Evolutionary conservation across 1,140 invertebrate species (phyloP), one percentile per base, ranked within the genome.

Genomic region (Drosophila athabasca): DNA sequence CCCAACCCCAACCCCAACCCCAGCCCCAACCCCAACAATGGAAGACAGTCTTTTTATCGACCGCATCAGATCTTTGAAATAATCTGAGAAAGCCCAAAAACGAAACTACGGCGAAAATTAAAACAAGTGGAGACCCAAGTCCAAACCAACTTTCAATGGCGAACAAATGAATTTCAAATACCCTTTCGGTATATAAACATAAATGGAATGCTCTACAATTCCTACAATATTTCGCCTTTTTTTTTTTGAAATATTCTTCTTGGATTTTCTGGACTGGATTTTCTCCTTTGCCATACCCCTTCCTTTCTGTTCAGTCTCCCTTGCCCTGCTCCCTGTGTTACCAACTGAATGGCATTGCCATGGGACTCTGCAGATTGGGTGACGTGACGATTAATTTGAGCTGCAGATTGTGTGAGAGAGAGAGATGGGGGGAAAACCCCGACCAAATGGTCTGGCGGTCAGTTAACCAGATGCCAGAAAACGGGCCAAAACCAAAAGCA

Each of bases 21-120:
- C 51, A 50, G 60, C 44, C 15, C 35, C 46, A 9, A 43, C 29
- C 44, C 55, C 31, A 13, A 39, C 35, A 39, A 39, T 39, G 35
- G 35, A 11, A 39, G 2, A 4, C 35, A 39, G 35, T 39, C 1
- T 39, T 46, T 66, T 81, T 85, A 85, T 85, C 82, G 55, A 41
- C 39, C 69, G 41, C 45, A 39, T 74, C 65, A 62, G 55, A 85
- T 85, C 82, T 81, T 51, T 45, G 31, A 48, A 64, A 78, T 69
- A 49, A 41, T 45, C 49, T 62, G 43, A 59, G 46, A 51, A 44
- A 41, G 51, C 41, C 53, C 50, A 74, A 77, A 75, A 73, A 79
- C 57, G 43, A 76, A 62, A 58, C 77, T 58, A 46, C 24, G 45
- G 39, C 52, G 46, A 70, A 70, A 70, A 70, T 70, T 70, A 70